phyloP scores from a whole-genome alignment of 2,113 vertebrate genomes.

The Phrynocephalus versicolor region DNA sequence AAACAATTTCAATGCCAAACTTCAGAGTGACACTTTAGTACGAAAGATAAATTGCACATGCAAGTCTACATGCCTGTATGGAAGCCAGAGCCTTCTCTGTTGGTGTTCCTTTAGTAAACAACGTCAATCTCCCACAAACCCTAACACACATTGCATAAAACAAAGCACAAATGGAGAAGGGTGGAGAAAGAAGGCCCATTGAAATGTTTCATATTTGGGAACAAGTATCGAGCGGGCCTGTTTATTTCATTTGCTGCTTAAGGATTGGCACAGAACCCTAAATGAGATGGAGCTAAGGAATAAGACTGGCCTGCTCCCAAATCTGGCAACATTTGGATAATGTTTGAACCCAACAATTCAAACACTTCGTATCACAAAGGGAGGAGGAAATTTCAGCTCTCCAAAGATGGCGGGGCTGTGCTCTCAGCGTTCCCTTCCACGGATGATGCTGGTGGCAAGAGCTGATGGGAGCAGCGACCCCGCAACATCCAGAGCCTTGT shows the following conservation, averaged over 20 bases:
- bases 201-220: not conserved
- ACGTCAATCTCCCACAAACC: not conserved
- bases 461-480: no score
- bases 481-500: no score
- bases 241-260: not conserved
- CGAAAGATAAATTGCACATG: not conserved
- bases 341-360: no score
- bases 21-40: not conserved
- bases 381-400: no score
- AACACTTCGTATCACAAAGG: no score
- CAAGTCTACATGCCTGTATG: not conserved
- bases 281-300: no score
- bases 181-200: no score
- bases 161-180: not conserved
- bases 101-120: not conserved
- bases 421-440: no score
- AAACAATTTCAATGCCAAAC: conserved; percentile 12
- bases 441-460: no score
- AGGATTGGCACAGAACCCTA: not conserved
- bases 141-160: not conserved
- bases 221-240: not conserved
- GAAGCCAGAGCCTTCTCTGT: not conserved
- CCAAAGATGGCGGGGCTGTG: no score
- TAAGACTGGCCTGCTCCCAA: no score
- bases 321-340: not conserved